Evolutionary conservation across 2,113 vertebrate genomes (phyloP).

Genomic region (Sphaerodactylus townsendi): DNA sequence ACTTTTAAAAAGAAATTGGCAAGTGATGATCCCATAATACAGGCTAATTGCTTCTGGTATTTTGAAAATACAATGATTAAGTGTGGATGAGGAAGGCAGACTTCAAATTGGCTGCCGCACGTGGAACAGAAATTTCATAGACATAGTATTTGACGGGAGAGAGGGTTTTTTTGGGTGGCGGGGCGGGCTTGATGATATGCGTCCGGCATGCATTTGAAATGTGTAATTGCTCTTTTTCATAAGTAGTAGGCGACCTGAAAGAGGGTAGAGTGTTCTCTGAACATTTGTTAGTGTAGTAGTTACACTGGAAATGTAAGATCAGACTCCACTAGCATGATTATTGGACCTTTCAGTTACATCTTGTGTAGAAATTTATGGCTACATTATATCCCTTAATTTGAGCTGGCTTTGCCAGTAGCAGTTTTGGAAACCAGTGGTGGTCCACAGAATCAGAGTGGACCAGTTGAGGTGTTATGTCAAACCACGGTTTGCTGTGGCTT

Average conservation of each 20-base stretch:
- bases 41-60: constrained; percentile 33
- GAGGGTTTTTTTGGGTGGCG: not conserved
- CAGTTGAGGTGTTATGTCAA: too few relatives aligned
- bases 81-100: not conserved
- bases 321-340: not conserved
- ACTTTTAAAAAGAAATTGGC: constrained; percentile 27
- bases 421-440: too few relatives aligned
- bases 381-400: not conserved
- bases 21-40: constrained; percentile 3
- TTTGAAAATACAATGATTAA: constrained; percentile 35
- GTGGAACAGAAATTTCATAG: fast-evolving
- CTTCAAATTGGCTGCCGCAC: not conserved
- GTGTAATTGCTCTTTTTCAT: not conserved
- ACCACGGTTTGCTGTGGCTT: not conserved
- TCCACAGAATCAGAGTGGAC: too few relatives aligned
- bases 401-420: not conserved
- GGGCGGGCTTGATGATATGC: not conserved
- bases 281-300: not conserved
- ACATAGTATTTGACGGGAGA: not conserved
- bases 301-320: not conserved
- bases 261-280: not conserved
- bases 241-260: not conserved
- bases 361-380: not conserved
- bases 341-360: not conserved
- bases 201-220: not conserved